Base-by-base conservation (phyloP, 2,888 invertebrate species). In the Gymnocheta viridis region DNA sequence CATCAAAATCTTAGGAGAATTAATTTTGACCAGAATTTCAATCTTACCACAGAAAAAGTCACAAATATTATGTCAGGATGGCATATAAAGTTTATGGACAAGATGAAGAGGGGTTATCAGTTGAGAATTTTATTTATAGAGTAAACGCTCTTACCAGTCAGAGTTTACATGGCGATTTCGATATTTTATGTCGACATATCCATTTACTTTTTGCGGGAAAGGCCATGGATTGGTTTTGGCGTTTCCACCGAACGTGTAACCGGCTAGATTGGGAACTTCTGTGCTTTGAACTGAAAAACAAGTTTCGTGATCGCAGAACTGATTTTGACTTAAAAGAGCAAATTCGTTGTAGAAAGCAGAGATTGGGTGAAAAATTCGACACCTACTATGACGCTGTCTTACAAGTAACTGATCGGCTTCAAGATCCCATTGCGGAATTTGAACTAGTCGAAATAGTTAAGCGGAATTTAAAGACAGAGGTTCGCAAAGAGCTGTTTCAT, bases 301-400 rank as follows among this genome's bases (percentile, higher is more conserved):
- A 77, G n/a, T 67, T 77, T 77, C 47, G 77, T n/a, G 67, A 77
- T 38, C 27, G 77, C 4, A 32, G 67, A n/a, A 77, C 77, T 10
- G 67, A 77, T 54, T 77, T 77, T 27, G 58, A 76, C n/a, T 56
- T 76, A 32, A 66, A 35, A 41, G 62, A 74, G 24, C 51, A 62
- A 29, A 64, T 74, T 24, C n/a, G 64, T 19, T 10, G 35, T 41
- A 54, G 76, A 29, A 66, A 76, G 14, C 47, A 62, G 10, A 49
- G 38, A 29, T 4, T n/a, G n/a, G n/a, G n/a, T n/a, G n/a, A n/a
- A n/a, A n/a, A n/a, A n/a, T n/a, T n/a, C n/a, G n/a, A n/a, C 29
- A 4, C 22, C 1, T 74, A 49, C 27, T 74, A 74, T 29, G 74
- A 74, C 5, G 6, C 64, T 14, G 22, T 74, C n/a, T 74, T 74